Evolutionary conservation across 2,113 vertebrate species (phyloP).

Genomic region (Turnix velox): DNA sequence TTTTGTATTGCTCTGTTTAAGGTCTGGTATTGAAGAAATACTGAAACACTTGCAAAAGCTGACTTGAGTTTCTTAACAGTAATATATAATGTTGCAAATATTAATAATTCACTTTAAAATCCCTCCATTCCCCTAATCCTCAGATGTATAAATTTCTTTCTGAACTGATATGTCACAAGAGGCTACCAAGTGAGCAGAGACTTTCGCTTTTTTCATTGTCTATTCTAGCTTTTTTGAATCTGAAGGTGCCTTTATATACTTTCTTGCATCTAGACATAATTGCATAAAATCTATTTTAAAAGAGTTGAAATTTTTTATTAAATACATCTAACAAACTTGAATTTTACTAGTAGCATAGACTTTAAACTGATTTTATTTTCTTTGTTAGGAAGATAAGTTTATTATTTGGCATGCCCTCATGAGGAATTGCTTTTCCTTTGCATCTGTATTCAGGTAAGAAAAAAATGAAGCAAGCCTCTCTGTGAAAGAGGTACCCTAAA

Average conservation of each 20-base stretch:
- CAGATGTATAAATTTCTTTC: neutral
- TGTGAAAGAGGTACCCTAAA: neutral
- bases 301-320: neutral
- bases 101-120: neutral
- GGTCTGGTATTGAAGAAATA: neutral
- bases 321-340: accelerated
- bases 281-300: neutral
- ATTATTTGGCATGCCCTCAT: neutral
- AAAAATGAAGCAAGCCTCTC: neutral
- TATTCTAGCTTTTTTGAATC: neutral
- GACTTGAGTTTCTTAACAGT: neutral
- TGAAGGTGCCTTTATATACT: neutral
- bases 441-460: neutral
- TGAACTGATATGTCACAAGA: neutral
- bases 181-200: neutral
- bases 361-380: neutral
- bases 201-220: neutral
- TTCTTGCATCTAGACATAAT: neutral
- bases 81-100: neutral
- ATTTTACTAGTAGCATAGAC: neutral
- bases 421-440: neutral
- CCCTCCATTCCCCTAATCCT: neutral
- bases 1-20: slow-evolving; percentile 4
- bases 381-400: neutral
- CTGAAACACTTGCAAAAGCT: neutral